phyloP scores from a whole-genome alignment of 2,113 vertebrate genomes.

The Esox niger region DNA sequence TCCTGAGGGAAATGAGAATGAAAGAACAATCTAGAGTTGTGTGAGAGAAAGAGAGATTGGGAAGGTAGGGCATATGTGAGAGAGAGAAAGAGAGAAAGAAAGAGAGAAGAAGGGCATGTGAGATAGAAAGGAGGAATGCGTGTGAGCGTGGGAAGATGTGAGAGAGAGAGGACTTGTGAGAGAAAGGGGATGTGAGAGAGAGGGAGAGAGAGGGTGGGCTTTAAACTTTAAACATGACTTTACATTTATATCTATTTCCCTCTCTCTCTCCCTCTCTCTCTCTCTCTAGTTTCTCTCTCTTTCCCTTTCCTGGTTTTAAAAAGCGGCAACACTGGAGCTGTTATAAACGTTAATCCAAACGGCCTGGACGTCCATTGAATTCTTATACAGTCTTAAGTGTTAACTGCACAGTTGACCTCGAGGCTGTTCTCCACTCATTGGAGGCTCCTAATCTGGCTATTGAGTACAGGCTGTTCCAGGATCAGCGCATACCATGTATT shows the following conservation, averaged over 20 bases:
- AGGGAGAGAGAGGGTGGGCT: no score
- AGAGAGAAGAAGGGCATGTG: no score
- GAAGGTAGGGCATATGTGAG: no score
- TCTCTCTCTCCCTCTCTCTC: slow-evolving; percentile 10
- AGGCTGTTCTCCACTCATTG: slow-evolving; percentile 12
- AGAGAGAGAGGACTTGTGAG: no score
- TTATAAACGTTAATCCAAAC: slow-evolving; percentile 24
- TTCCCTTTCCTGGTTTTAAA: neutral
- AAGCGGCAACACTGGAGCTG: neutral
- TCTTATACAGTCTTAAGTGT: neutral
- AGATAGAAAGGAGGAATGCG: no score
- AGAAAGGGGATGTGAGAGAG: no score
- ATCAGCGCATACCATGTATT: neutral
- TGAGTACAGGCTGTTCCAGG: neutral
- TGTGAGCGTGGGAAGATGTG: no score
- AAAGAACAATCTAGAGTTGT: no score
- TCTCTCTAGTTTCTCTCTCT: neutral
- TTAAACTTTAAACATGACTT: slow-evolving; percentile 58
- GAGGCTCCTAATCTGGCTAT: slow-evolving; percentile 11
- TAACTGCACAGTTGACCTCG: neutral
- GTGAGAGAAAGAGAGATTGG: no score
- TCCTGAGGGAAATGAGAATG: no score
- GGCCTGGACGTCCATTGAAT: slow-evolving; percentile 45
- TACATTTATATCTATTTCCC: slow-evolving; percentile 4
- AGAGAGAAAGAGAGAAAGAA: no score